Evolutionary conservation across 2,113 vertebrate genomes (phyloP), one percentile per base, ranked within the genome.

Genomic region (Nestor notabilis): DNA sequence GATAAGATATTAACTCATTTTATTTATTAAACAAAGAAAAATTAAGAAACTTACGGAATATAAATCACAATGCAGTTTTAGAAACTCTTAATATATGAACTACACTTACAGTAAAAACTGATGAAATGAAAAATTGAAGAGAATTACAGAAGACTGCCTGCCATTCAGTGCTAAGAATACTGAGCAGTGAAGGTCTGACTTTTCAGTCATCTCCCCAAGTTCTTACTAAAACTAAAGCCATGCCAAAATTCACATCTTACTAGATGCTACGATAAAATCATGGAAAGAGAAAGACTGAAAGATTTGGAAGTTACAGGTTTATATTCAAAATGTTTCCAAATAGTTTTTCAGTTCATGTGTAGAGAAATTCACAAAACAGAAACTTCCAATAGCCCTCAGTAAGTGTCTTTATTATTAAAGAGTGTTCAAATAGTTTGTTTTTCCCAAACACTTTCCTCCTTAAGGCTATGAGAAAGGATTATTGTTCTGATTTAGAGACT

Each of bases 31-130:
- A 84, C 23, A 24, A 29, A 14, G 39, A 53, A 70, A 56, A 66
- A 29, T 19, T 1, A 12, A 5, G 17, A 41, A 66, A 60, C 5
- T 31, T 55, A 25, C 0, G 2, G 11, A 75, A 75, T 18, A 81
- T 21, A 61, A 78, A 87, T 18, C 47, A 39, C 17, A 56, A 3
- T 3, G 4, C 5, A 2, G 8, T 13, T 84, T 60, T 53, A 70
- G 64, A 78, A 92, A 75, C 78, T n/a, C n/a, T 78, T 16, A 12
- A 44, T 15, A 74, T 81, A 70, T 31, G 84, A 91, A 39, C 16
- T 43, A 33, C 14, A 53, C 53, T 71, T 81, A 75, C 29, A 81
- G 65, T 52, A 89, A 84, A 91, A 84, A 31, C 17, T 68, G 35
- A 64, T 44, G 68, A 89, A 94, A 79, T 4, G 17, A 87, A 74